These are phyloP conservation scores for Falcunculus frontatus DNA, from an alignment of 2,113 vertebrate genomes.

Conservation along the genomic window DNA sequence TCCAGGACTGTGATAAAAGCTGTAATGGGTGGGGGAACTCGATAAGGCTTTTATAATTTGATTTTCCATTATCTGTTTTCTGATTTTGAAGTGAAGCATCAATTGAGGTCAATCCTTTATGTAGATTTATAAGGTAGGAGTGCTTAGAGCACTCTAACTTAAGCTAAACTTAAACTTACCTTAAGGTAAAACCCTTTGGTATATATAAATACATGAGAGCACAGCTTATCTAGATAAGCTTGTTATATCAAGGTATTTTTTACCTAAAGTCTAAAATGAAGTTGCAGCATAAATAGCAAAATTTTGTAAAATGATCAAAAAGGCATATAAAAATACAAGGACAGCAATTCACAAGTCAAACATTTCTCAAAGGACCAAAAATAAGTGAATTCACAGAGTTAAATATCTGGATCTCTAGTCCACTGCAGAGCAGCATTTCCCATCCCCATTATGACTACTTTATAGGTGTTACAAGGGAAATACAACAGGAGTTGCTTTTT, in stretches of 20 bases:
- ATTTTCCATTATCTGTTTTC: conserved; percentile 14
- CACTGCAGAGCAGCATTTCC: not conserved
- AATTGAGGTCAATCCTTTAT: conserved; percentile 1
- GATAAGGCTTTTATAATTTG: conserved; percentile 2
- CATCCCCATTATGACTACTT: not conserved
- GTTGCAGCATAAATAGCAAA: not conserved
- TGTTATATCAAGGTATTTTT: not conserved
- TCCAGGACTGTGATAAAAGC: not conserved
- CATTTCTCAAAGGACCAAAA: not conserved
- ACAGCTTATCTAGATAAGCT: not conserved
- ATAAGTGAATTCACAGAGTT: not conserved
- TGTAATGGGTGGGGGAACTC: not conserved
- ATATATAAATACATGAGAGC: not conserved
- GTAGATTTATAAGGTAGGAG: not conserved
- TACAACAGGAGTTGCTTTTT: not conserved
- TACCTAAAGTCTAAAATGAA: not conserved
- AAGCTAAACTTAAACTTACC: not conserved
- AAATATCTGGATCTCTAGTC: not conserved
- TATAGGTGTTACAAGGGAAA: not conserved
- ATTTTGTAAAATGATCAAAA: not conserved
- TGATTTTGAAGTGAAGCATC: not conserved
- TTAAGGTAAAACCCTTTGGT: not conserved
- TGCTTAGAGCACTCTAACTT: not conserved
- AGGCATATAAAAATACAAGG: not conserved
- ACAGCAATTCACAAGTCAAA: not conserved